These are phyloP conservation scores for Ennomos fuscantarius DNA, from an alignment of 2,888 invertebrate genomes.

Conservation along the genomic window DNA sequence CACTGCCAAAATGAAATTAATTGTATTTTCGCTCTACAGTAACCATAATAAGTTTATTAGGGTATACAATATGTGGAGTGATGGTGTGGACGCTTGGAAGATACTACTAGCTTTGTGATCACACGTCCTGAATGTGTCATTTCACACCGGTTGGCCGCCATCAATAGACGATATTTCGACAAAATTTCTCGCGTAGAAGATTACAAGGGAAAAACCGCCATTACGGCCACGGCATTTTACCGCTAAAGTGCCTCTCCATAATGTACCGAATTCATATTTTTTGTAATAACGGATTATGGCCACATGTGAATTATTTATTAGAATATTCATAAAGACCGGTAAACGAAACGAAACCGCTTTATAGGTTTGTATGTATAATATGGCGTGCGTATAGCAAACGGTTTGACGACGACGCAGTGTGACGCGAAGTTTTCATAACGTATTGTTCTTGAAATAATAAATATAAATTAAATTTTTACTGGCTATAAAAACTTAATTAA, in stretches of 20 bases:
- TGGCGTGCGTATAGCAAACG: too few species aligned
- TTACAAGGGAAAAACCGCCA: conserved; percentile 36
- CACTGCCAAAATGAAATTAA: too few species aligned
- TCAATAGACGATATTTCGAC: conserved; percentile 46
- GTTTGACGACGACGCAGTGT: too few species aligned
- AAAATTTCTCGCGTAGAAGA: conserved; percentile 23
- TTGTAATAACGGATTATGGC: conserved; percentile 19
- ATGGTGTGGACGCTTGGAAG: conserved; percentile 1
- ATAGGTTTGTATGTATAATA: too few species aligned
- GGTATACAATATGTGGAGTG: too few species aligned
- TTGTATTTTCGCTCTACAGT: too few species aligned
- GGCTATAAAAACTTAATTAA: too few species aligned
- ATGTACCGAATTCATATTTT: conserved; percentile 29
- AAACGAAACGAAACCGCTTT: too few species aligned
- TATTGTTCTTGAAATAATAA: too few species aligned
- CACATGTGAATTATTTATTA: conserved; percentile 15
- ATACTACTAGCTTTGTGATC: neutral
- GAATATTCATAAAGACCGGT: neutral
- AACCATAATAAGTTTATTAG: too few species aligned
- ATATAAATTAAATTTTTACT: too few species aligned
- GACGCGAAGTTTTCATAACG: too few species aligned
- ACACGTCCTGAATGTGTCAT: conserved; percentile 47
- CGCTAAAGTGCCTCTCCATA: conserved; percentile 19
- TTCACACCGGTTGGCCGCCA: conserved; percentile 52
- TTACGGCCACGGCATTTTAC: conserved; percentile 19